Percentiles rank a stretch among this genome's conserved stretches.
These are phyloP conservation scores for Parotocinclus haroldoi DNA, from an alignment of 2,797 vertebrate genomes.

Conservation along the genomic window DNA sequence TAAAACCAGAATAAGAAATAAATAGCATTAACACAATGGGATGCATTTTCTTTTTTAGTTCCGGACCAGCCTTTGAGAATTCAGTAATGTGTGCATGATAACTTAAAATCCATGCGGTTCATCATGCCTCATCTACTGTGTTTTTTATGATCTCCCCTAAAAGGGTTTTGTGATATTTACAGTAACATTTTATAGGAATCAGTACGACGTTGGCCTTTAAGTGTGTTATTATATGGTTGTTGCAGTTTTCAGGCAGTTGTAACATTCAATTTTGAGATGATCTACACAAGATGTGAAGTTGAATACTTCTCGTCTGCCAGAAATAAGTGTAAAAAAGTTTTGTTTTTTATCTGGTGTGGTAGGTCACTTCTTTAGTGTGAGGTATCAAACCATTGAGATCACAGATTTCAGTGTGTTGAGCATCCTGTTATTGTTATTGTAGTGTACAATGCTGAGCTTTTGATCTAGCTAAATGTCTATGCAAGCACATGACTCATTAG, in stretches of 20 bases:
- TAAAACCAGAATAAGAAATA: no score
- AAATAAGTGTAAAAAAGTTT: not conserved
- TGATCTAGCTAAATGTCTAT: no score
- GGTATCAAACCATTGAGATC: not conserved
- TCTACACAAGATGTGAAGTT: not conserved
- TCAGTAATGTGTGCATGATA: not conserved
- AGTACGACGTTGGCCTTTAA: not conserved
- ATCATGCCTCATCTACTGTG: not conserved
- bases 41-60: no score
- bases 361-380: not conserved
- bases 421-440: not conserved
- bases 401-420: not conserved
- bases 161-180: not conserved
- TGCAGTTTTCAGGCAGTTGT: not conserved
- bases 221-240: not conserved
- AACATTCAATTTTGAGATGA: not conserved
- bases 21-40: no score
- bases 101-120: not conserved
- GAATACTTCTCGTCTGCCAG: not conserved
- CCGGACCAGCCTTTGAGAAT: not conserved
- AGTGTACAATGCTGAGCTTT: not conserved
- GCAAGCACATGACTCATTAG: no score
- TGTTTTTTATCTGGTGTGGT: not conserved
- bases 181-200: conserved; percentile 1
- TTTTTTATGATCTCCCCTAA: not conserved